Conservation (phyloP, 2,888 invertebrate species). For the Schizaphis graminum region DNA sequence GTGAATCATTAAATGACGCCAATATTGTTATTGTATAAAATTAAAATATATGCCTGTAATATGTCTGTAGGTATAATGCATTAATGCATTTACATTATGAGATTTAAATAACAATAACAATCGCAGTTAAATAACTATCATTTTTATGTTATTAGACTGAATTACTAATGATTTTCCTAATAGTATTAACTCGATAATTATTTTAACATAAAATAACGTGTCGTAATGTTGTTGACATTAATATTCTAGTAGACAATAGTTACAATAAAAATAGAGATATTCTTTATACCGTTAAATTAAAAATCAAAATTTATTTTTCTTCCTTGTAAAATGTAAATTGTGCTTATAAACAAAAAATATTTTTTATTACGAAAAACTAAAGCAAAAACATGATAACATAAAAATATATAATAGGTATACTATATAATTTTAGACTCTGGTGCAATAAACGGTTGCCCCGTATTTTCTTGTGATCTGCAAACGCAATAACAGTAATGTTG, state of each 20-base stretch:
- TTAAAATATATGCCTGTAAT: not conserved
- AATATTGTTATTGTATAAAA: not conserved
- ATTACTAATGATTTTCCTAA: not conserved
- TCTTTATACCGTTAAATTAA: not conserved
- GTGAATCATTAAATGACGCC: not conserved
- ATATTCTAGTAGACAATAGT: not conserved
- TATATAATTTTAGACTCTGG: not conserved
- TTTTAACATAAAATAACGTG: not conserved
- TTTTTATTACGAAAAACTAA: not conserved
- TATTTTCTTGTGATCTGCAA: slow-evolving; percentile 18
- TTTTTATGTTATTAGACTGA: not conserved
- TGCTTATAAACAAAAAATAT: not conserved
- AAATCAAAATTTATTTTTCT: not conserved
- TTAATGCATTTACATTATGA: not conserved
- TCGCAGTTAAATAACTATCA: not conserved
- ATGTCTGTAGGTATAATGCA: too few relatives aligned
- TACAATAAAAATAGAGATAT: not conserved
- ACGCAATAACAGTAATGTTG: not conserved
- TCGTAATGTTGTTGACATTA: not conserved
- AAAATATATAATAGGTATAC: not conserved
- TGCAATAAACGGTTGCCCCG: slow-evolving; percentile 6
- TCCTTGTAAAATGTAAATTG: not conserved
- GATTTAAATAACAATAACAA: not conserved
- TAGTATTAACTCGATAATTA: not conserved
- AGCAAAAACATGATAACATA: not conserved